phyloP scores from a whole-genome alignment of 2,113 vertebrate genomes.

The Passer montanus region DNA sequence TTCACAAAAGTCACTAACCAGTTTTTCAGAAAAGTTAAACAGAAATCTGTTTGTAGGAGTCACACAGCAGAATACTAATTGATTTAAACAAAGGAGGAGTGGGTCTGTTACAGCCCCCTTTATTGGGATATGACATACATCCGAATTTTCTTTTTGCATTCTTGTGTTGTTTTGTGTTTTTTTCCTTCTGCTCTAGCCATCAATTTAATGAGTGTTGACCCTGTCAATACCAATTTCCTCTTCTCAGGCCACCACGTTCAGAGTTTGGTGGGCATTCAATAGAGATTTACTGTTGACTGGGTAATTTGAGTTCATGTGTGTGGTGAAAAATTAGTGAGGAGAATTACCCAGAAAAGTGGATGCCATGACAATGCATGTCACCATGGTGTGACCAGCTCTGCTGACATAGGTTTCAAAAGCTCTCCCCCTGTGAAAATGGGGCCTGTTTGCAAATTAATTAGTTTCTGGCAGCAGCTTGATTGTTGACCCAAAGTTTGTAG shows the following conservation, averaged over 20 bases:
- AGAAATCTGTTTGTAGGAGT: neutral
- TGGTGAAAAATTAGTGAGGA: slow-evolving; percentile 76
- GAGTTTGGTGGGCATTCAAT: slow-evolving; percentile 60
- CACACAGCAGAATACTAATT: slow-evolving; percentile 34
- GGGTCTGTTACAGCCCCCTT: neutral
- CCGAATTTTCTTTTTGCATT: neutral
- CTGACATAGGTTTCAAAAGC: slow-evolving; percentile 80
- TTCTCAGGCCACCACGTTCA: slow-evolving; percentile 57
- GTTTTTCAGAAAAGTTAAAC: slow-evolving; percentile 22
- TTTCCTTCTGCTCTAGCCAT: slow-evolving; percentile 29
- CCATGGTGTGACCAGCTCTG: slow-evolving; percentile 74
- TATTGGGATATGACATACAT: slow-evolving; percentile 34
- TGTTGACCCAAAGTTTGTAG: slow-evolving; percentile 83
- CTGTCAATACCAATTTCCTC: slow-evolving; percentile 74
- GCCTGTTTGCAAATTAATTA: slow-evolving; percentile 86
- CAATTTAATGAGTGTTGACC: slow-evolving; percentile 67
- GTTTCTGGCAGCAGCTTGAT: slow-evolving; percentile 83
- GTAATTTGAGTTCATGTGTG: slow-evolving; percentile 79
- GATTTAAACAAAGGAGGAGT: slow-evolving; percentile 3
- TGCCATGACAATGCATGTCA: slow-evolving; percentile 78
- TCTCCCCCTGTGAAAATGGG: slow-evolving; percentile 81
- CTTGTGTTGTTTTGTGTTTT: neutral
- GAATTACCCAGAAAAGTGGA: slow-evolving; percentile 75
- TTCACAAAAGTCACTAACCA: slow-evolving; percentile 2
- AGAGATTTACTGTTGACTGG: slow-evolving; percentile 76